Conservation (phyloP, 2,888 invertebrate genomes). For the Amaurobius ferox region DNA sequence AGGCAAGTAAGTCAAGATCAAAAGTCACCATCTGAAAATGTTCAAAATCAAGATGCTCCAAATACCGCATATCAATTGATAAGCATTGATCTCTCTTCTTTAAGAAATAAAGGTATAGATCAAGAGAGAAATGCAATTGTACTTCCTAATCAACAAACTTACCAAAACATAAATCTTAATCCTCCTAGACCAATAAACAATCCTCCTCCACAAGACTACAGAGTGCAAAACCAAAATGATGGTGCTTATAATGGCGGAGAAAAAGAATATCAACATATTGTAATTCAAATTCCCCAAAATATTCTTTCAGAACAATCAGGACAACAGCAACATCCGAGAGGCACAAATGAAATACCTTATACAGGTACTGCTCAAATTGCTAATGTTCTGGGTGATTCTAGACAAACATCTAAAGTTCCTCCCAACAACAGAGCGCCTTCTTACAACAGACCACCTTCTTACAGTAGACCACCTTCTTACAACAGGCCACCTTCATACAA, state of each 20-base stretch:
- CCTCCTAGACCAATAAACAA: not conserved
- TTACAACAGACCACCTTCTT: not conserved
- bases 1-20: not conserved
- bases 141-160: not conserved
- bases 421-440: not conserved
- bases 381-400: not conserved
- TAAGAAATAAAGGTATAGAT: not conserved
- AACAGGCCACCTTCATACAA: not conserved
- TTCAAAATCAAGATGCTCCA: not conserved
- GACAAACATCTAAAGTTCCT: not conserved
- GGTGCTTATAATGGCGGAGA: not conserved
- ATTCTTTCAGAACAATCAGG: constrained; percentile 6
- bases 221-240: not conserved
- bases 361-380: constrained; percentile 11
- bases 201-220: not conserved
- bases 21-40: not conserved
- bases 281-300: constrained; percentile 53
- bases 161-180: too few relatives aligned
- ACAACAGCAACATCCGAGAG: not conserved
- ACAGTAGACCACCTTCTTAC: not conserved
- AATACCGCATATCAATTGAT: not conserved
- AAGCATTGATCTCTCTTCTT: constrained; percentile 4
- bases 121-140: not conserved
- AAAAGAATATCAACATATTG: constrained; percentile 31
- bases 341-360: not conserved